Evolutionary conservation across 1,140 invertebrate species (phyloP).

Genomic region (Pseudobourletiella spinata): DNA sequence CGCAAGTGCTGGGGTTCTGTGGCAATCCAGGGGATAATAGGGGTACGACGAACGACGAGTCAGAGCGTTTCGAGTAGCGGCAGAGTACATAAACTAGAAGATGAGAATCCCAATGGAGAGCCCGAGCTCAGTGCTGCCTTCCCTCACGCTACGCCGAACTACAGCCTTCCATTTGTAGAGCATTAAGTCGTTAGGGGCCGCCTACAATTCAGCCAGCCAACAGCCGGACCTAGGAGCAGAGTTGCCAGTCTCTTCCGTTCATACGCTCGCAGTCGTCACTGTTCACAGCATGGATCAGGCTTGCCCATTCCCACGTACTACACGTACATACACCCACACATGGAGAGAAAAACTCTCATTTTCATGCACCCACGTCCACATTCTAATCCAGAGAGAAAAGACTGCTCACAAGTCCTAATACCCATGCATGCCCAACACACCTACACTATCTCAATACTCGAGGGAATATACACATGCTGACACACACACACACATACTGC

Average conservation of each 20-base stretch:
- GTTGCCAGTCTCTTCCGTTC: constrained; percentile 11
- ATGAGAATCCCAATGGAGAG: not conserved
- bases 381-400: too few species aligned
- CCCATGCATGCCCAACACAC: too few species aligned
- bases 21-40: not conserved
- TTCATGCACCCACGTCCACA: too few species aligned
- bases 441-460: too few species aligned
- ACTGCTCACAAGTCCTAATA: too few species aligned
- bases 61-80: constrained; percentile 8
- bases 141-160: constrained; percentile 9
- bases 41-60: not conserved
- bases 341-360: too few species aligned
- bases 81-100: constrained; percentile 1
- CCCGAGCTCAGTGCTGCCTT: constrained; percentile 22
- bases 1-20: not conserved
- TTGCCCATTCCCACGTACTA: too few species aligned
- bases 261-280: too few species aligned
- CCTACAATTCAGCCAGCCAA: constrained; percentile 27
- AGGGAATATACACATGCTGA: too few species aligned
- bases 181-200: constrained; percentile 29
- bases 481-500: too few species aligned
- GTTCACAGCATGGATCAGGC: too few species aligned
- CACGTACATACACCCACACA: too few species aligned
- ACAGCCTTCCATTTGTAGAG: constrained; percentile 23
- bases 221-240: constrained; percentile 14